These are phyloP conservation scores for Mormyrus hasselquistii DNA, from an alignment of 2,797 vertebrate species.

Conservation along the genomic window DNA sequence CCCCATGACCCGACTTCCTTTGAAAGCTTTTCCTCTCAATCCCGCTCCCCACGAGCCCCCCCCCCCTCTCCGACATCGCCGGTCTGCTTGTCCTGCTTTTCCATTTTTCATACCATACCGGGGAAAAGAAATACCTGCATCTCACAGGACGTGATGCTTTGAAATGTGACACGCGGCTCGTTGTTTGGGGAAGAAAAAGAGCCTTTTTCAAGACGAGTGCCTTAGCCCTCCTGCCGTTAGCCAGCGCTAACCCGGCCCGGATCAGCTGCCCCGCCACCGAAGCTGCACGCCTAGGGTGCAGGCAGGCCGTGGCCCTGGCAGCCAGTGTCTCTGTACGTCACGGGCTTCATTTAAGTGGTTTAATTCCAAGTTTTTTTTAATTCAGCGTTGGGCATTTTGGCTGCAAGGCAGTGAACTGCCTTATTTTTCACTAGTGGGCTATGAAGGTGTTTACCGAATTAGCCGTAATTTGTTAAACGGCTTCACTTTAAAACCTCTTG, in stretches of 20 bases:
- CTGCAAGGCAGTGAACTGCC: not conserved
- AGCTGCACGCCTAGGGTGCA: not conserved
- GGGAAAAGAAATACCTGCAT: not conserved
- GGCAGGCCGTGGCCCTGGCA: not conserved
- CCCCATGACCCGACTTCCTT: not conserved
- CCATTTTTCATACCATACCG: not conserved
- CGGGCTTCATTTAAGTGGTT: not conserved
- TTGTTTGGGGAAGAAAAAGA: not conserved
- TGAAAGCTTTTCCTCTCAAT: not conserved
- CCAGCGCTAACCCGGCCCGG: not conserved
- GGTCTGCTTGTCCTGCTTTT: not conserved
- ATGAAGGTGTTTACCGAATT: not conserved
- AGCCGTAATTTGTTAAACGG: not conserved
- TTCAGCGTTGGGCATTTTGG: not conserved
- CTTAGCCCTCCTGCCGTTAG: not conserved
- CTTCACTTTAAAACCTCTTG: not conserved
- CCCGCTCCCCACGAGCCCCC: not conserved
- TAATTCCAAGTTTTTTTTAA: not conserved
- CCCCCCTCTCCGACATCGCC: not conserved
- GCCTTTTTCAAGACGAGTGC: not conserved
- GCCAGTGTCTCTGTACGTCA: not conserved
- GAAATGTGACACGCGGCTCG: not conserved
- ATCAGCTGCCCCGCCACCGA: not conserved
- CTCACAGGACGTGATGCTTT: not conserved
- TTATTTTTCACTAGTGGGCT: not conserved